Base-by-base conservation (phyloP, 2,113 vertebrate genomes). In the Micronisus gabar region DNA sequence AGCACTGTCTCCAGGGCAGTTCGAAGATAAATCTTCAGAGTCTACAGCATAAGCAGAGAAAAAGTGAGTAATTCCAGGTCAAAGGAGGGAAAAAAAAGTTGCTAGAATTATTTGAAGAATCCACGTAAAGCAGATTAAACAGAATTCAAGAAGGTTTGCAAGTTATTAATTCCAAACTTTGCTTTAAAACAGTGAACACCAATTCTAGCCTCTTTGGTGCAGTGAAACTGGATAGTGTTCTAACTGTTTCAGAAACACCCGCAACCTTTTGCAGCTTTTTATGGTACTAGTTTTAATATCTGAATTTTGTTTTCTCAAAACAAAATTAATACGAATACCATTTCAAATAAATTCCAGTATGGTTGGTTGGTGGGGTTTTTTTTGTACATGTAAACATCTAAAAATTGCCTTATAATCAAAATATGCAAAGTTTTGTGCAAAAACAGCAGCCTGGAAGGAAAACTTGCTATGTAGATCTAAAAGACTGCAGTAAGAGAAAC, bases 1-100 rank as follows among this genome's bases (percentile, higher is more conserved):
- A 96, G 99, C 98, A 90, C 98, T 99, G 94, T 98, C 98, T 47
- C 99, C 99, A 17, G 99, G 99, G 97, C 99, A 99, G 74, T 99
- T 99, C 23, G 98, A 95, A 92, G 98, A 98, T 50, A 99, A 94
- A 91, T 99, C 99, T 70, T 99, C 98, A 83, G 98, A 97, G 97
- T 99, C 99, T 99, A 97, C 38, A 93, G 91, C 74, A 84, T 58
- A 95, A 85, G 36, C 83, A 93, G n/a, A 70, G 73, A 34, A 62
- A 67, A 62, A 93, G 81, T 70, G 40, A 86, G 34, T 59, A 88
- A 90, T 34, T 53, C 12, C 30, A 84, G 23, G n/a, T 53, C 22
- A 70, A 25, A 58, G 38, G 23, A 29, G 16, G 47, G 52, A 26
- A 50, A 21, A 40, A n/a, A 11, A 36, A 26, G 11, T 32, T 71